Percentiles rank a stretch among this genome's conserved stretches.
phyloP scores from a whole-genome alignment of 2,888 invertebrate genomes.

The Dolichomitus sp. region DNA sequence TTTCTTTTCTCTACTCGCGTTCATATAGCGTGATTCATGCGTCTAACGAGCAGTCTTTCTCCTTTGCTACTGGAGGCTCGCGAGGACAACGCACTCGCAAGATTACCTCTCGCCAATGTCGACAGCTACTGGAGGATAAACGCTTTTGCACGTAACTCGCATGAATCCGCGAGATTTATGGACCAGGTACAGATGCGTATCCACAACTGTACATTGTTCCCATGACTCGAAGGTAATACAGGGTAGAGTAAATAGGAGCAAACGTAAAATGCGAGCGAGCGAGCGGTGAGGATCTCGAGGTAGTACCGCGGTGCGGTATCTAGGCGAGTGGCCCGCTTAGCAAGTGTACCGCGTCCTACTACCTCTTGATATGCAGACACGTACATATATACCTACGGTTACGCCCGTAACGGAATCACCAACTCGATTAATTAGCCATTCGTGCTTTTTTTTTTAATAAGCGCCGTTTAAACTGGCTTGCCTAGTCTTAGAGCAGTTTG shows the following conservation, averaged over 20 bases:
- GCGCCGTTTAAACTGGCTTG: constrained; percentile 32
- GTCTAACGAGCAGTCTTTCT: neutral
- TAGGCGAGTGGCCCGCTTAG: constrained; percentile 82
- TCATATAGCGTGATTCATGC: constrained; percentile 9
- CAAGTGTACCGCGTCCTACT: constrained; percentile 84
- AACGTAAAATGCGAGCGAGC: constrained; percentile 44
- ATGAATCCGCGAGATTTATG: constrained; percentile 29
- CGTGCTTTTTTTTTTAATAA: constrained; percentile 62
- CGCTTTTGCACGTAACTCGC: constrained; percentile 18
- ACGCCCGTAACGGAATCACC: constrained; percentile 67
- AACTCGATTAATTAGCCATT: constrained; percentile 67
- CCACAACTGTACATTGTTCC: constrained; percentile 38
- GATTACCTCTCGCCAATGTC: constrained; percentile 11
- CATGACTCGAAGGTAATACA: neutral
- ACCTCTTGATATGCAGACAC: constrained; percentile 67
- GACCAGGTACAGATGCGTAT: constrained; percentile 32
- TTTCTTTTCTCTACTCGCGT: neutral
- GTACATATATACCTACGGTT: constrained; percentile 39
- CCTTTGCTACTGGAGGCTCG: neutral
- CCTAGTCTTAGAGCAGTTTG: constrained; percentile 3
- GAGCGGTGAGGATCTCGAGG: constrained; percentile 44
- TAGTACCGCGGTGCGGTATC: constrained; percentile 64
- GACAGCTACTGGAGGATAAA: constrained; percentile 4
- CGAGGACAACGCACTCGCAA: constrained; percentile 9
- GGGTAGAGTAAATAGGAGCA: constrained; percentile 47